Conservation (phyloP, 2,888 invertebrate species). For the Selenia dentaria region DNA sequence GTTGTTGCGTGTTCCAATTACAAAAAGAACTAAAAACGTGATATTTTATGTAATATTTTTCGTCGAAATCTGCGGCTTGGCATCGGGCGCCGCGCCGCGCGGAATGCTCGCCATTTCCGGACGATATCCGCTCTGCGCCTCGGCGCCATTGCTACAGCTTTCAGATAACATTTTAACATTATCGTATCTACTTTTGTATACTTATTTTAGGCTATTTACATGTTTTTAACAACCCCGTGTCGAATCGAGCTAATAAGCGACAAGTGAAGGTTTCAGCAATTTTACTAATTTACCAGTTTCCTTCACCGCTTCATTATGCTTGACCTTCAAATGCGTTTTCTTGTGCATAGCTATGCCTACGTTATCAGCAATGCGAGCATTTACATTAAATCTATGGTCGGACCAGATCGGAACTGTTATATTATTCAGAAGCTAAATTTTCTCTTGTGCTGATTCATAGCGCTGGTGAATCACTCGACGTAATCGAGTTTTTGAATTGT, state of each 20-base stretch:
- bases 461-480: conserved; percentile 75
- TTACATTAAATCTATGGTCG: conserved; percentile 7
- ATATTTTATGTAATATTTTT: conserved; percentile 53
- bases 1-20: conserved; percentile 27
- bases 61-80: conserved; percentile 62
- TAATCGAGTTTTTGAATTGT: conserved; percentile 83
- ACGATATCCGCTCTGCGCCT: conserved; percentile 73
- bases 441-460: conserved; percentile 75
- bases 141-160: conserved; percentile 58
- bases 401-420: conserved; percentile 21
- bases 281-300: conserved; percentile 55
- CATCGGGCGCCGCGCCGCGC: conserved; percentile 60
- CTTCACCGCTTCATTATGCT: conserved; percentile 46
- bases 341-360: conserved; percentile 31
- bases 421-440: conserved; percentile 51
- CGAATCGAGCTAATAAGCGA: conserved; percentile 1
- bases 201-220: no score
- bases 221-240: no score
- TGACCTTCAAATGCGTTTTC: conserved; percentile 39
- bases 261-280: conserved; percentile 39
- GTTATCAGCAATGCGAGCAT: conserved; percentile 9
- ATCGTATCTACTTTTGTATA: conserved; percentile 34
- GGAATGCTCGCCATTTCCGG: conserved; percentile 83
- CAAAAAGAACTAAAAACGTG: conserved; percentile 35
- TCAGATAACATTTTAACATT: conserved; percentile 64